These are phyloP conservation scores for Caradrina clavipalpis DNA, from an alignment of 2,888 invertebrate genomes.

Conservation along the genomic window DNA sequence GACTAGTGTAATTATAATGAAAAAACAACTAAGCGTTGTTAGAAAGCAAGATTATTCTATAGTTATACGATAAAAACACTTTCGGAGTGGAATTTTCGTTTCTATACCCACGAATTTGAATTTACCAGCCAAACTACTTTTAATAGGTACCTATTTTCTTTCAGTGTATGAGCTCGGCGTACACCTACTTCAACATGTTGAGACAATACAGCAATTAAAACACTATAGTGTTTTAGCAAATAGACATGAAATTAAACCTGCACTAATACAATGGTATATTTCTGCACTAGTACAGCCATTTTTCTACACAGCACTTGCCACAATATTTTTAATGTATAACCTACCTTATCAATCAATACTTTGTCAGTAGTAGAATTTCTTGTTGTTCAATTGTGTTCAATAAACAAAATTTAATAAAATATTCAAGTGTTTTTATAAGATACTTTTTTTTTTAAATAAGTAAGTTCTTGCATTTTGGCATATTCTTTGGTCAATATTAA, in stretches of 20 bases:
- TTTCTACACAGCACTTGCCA: no score
- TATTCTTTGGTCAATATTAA: not conserved
- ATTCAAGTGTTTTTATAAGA: not conserved
- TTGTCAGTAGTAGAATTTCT: not conserved
- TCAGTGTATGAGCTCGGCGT: constrained; percentile 80
- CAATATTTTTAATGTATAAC: no score
- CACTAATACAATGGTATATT: not conserved
- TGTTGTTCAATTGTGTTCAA: not conserved
- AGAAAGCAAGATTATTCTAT: no score
- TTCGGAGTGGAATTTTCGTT: no score
- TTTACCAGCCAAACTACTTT: not conserved
- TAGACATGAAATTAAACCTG: not conserved
- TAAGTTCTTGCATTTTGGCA: not conserved
- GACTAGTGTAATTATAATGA: no score
- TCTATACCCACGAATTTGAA: no score
- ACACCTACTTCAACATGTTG: constrained; percentile 83
- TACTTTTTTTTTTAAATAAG: constrained; percentile 5
- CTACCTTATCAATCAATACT: no score
- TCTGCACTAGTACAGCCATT: no score
- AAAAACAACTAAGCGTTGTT: no score
- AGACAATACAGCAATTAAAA: constrained; percentile 72
- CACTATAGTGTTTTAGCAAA: not conserved
- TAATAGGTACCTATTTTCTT: constrained; percentile 59
- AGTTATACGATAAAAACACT: no score
- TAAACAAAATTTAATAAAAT: not conserved